A percentile compares a stretch with the other conserved stretches of the same genome.
These are phyloP conservation scores for Venturia canescens DNA, from an alignment of 1,140 invertebrate genomes.

Conservation along the genomic window DNA sequence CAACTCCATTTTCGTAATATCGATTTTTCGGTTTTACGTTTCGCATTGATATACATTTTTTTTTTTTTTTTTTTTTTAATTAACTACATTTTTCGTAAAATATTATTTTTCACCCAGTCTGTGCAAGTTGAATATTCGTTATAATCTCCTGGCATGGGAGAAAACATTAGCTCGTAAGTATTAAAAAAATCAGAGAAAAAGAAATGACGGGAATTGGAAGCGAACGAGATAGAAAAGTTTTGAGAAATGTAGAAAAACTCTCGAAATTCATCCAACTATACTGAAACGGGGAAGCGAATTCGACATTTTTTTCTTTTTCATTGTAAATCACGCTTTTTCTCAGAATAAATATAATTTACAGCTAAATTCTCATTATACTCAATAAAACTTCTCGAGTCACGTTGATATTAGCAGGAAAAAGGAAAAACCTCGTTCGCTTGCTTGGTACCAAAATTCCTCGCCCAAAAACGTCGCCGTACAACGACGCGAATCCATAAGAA, in stretches of 20 bases:
- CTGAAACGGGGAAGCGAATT: too few species aligned
- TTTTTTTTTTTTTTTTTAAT: too few species aligned
- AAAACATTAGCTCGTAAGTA: not conserved
- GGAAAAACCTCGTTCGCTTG: not conserved
- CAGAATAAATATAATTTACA: too few species aligned
- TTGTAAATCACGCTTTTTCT: too few species aligned
- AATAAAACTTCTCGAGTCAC: not conserved
- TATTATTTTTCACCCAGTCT: not conserved
- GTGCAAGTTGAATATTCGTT: not conserved
- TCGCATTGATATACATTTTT: too few species aligned
- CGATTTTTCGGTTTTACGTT: too few species aligned
- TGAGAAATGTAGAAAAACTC: too few species aligned
- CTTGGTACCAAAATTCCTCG: not conserved
- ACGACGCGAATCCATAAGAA: constrained; percentile 9
- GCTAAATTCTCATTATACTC: not conserved
- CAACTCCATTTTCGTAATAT: too few species aligned
- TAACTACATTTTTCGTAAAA: not conserved
- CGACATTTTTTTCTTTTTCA: too few species aligned
- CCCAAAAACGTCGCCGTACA: constrained; percentile 15
- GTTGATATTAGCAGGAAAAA: not conserved
- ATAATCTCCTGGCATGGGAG: not conserved
- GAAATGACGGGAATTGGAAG: not conserved
- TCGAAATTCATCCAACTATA: too few species aligned
- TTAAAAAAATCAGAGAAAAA: not conserved
- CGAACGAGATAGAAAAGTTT: not conserved